Evolutionary conservation across 23 tunicate species (phyloP), one percentile per base, ranked within the genome.

Genomic region (Trididemnum nubilum): DNA sequence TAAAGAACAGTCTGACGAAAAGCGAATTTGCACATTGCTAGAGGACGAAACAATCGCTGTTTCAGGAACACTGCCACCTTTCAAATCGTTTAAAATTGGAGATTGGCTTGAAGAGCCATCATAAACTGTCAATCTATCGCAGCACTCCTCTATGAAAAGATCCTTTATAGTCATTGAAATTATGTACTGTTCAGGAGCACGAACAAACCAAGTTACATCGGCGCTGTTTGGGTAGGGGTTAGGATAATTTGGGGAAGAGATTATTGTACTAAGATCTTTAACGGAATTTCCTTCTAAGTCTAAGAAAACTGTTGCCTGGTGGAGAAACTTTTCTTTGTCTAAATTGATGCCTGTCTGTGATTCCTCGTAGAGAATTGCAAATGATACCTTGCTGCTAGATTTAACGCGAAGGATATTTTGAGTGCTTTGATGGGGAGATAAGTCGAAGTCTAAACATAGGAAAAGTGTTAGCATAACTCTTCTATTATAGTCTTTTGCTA

Each of bases 201-300:
- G 24, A 2, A 38, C 15, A 2, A 39, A 73, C 36, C 60, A 33
- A 2, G 33, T 7, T 5, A 40, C 12, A 12, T 32, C 34, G 59
- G 36, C 33, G 4, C 58, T 37, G 79, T 73, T 39, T 38, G 33
- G 36, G 31, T 73, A 73, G 4, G 7, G 32, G 31, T 37, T 2
- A 2, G 79, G 79, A 25, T 73, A 73, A n/a, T 33, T 39, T 3
- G 79, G 59, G 38, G 79, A 37, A 36, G 60, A 36, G 9, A 73
- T 5, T 61, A 12, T 26, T 12, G 26, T 26, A 24, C 22, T 61
- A 12, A 61, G 67, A 21, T 61, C 28, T 22, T 24, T 5, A 22
- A 26, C 29, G 57, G 12, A 9, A 18, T 49, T 18, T 12, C 15
- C 18, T 21, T 61, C 29, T n/a, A 61, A 61, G 4, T 61, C 28